Evolutionary conservation across 1,140 invertebrate genomes (phyloP).

Genomic region (Liolophura sinensis): DNA sequence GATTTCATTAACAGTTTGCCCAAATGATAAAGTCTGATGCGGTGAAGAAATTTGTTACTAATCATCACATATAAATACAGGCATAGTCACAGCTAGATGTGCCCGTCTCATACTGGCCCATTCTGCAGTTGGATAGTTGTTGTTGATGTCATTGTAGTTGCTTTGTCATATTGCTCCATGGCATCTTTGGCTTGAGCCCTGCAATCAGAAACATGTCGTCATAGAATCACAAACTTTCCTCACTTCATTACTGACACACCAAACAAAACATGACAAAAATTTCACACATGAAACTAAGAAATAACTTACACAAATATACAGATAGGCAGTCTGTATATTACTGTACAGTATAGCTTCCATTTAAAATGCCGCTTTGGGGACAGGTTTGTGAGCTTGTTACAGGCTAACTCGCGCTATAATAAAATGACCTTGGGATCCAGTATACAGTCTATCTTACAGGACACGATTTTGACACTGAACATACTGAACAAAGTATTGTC

Average conservation of each 20-base stretch:
- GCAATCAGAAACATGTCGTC: conserved; percentile 10
- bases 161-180: conserved; percentile 21
- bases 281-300: background rate
- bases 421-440: no score
- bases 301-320: background rate
- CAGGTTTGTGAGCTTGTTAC: no score
- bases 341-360: background rate
- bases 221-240: background rate
- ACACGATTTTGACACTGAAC: no score
- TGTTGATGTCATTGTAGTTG: conserved; percentile 8
- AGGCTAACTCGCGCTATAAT: no score
- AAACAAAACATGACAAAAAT: background rate
- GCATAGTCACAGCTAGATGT: no score
- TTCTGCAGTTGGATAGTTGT: conserved; percentile 11
- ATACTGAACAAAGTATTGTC: no score
- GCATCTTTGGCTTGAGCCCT: conserved; percentile 27
- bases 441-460: no score
- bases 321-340: background rate
- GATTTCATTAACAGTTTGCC: no score
- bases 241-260: background rate
- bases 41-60: no score
- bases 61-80: no score
- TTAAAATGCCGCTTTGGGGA: no score
- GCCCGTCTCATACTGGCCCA: conserved; percentile 20
- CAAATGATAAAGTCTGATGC: no score